phyloP scores from a whole-genome alignment of 2,113 vertebrate genomes.

The Pardalotus punctatus region DNA sequence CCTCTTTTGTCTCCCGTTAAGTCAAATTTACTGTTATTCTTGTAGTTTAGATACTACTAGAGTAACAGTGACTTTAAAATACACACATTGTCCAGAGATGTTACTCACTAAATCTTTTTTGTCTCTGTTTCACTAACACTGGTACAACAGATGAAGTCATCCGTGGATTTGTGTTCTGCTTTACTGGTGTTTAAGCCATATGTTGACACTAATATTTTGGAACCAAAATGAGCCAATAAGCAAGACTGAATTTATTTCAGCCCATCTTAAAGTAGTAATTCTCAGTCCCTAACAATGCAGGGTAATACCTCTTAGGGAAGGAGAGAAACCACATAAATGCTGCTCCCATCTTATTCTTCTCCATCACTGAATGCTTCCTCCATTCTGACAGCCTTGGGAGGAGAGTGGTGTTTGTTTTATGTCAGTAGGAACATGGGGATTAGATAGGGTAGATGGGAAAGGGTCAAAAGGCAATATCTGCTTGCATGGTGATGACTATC shows the following conservation, averaged over 20 bases:
- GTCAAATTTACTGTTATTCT: neutral
- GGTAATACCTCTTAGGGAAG: neutral
- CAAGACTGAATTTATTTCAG: neutral
- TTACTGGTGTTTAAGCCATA: neutral
- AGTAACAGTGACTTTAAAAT: neutral
- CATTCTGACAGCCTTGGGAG: neutral
- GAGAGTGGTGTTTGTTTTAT: neutral
- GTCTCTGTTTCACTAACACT: neutral
- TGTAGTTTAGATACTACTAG: neutral
- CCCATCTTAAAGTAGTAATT: neutral
- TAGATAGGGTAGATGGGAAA: neutral
- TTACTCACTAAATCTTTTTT: neutral
- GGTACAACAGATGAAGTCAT: neutral
- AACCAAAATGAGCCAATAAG: neutral
- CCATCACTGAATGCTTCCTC: neutral
- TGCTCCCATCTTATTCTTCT: neutral
- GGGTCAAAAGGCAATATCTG: neutral
- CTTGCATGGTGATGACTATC: neutral
- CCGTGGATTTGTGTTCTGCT: neutral
- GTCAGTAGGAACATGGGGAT: neutral
- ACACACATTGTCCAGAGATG: neutral
- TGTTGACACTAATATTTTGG: neutral
- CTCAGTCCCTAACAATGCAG: neutral
- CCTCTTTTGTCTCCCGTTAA: neutral
- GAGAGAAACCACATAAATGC: neutral